Conservation (phyloP, 2,888 invertebrate species). For the Seira sanloemensis region DNA sequence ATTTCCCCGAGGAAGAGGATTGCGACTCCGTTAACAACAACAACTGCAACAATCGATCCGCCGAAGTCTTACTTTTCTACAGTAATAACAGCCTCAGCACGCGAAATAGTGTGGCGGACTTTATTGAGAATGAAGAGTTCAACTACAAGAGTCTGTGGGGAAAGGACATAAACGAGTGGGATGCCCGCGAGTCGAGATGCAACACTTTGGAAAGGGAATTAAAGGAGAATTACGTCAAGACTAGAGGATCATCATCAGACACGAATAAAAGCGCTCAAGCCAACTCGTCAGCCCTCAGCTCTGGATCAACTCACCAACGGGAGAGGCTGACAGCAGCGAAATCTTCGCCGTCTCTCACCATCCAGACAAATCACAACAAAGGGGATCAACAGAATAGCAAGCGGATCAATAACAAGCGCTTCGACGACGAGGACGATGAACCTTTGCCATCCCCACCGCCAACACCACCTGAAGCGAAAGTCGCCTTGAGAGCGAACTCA, state of each 20-base stretch:
- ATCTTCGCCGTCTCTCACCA: slow-evolving; percentile 40
- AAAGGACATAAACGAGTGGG: slow-evolving; percentile 70
- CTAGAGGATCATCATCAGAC: neutral
- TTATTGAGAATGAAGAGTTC: slow-evolving; percentile 66
- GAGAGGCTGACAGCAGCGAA: slow-evolving; percentile 9
- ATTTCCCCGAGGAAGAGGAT: slow-evolving; percentile 12
- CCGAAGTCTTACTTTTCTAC: slow-evolving; percentile 61
- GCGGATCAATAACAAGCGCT: neutral
- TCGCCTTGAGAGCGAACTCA: slow-evolving; percentile 11
- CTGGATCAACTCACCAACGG: slow-evolving; percentile 6
- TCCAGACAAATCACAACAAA: neutral
- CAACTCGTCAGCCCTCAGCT: no score
- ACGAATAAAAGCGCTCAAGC: no score
- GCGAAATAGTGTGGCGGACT: slow-evolving; percentile 51
- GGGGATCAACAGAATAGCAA: neutral
- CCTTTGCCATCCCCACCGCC: slow-evolving; percentile 59
- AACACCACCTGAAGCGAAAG: slow-evolving; percentile 56
- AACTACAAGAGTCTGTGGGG: slow-evolving; percentile 70
- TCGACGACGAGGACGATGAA: slow-evolving; percentile 44
- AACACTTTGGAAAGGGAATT: slow-evolving; percentile 48
- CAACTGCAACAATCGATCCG: slow-evolving; percentile 46
- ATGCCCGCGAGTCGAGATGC: slow-evolving; percentile 48
- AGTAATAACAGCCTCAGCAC: slow-evolving; percentile 59
- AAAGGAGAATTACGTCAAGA: neutral
- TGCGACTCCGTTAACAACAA: slow-evolving; percentile 42